Conservation (phyloP, 2,888 invertebrate species). For the Deilephila porcellus region DNA sequence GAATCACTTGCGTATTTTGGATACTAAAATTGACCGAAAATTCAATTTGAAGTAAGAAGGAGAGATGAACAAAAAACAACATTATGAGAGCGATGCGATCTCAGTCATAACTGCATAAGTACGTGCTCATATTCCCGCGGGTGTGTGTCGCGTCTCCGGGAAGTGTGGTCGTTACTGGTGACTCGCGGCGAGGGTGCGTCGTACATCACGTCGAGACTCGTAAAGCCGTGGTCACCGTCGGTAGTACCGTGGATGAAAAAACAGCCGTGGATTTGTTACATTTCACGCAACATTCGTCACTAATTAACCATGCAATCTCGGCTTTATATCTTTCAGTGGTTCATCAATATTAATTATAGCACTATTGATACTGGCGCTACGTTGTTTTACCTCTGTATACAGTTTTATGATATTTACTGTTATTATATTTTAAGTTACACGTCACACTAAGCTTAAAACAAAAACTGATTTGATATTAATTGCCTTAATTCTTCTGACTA, state of each 20-base stretch:
- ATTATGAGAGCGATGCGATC: slow-evolving; percentile 19
- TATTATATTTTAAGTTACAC: no score
- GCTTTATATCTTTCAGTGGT: slow-evolving; percentile 18
- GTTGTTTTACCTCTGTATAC: background rate
- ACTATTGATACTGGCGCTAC: background rate
- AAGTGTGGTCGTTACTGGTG: slow-evolving; percentile 51
- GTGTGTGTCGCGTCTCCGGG: slow-evolving; percentile 62
- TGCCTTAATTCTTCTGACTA: background rate
- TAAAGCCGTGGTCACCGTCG: slow-evolving; percentile 56
- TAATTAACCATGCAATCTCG: slow-evolving; percentile 43
- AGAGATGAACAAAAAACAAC: slow-evolving; percentile 39
- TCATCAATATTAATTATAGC: background rate
- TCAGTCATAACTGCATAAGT: slow-evolving; percentile 40
- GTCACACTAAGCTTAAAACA: background rate
- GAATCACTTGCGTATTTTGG: background rate
- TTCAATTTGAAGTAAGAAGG: background rate
- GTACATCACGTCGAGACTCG: slow-evolving; percentile 65
- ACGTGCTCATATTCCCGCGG: slow-evolving; percentile 61
- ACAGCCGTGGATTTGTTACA: slow-evolving; percentile 64
- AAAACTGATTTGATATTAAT: background rate
- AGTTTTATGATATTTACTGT: background rate
- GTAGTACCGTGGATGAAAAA: slow-evolving; percentile 50
- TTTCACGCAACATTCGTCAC: slow-evolving; percentile 66
- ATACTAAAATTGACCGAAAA: background rate
- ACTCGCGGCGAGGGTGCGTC: slow-evolving; percentile 58